These are phyloP conservation scores for Carpatolechia fugitivella DNA, from an alignment of 2,888 invertebrate genomes.

Conservation along the genomic window DNA sequence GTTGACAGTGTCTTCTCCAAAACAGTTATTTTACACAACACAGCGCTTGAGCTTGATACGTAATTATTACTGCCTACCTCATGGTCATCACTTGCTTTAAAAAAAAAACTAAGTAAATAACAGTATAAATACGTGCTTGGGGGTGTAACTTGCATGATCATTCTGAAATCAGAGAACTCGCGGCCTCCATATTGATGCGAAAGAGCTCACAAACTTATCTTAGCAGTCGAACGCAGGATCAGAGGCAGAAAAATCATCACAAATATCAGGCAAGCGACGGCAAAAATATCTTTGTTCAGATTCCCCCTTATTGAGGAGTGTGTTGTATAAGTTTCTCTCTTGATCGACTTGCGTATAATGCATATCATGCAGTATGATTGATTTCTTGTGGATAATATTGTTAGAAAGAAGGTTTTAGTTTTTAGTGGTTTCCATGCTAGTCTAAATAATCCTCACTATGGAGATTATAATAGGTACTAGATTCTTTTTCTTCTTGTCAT, in stretches of 20 bases:
- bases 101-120: background rate
- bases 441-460: too few relatives aligned
- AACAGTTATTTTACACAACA: too few relatives aligned
- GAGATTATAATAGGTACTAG: too few relatives aligned
- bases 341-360: slow-evolving; percentile 3
- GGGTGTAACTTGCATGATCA: slow-evolving; percentile 12
- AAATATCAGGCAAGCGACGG: background rate
- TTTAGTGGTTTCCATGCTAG: too few relatives aligned
- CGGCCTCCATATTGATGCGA: slow-evolving; percentile 17
- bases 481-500: too few relatives aligned
- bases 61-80: too few relatives aligned
- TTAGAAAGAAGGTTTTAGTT: too few relatives aligned
- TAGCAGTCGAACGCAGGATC: background rate
- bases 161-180: slow-evolving; percentile 14
- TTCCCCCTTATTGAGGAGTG: background rate
- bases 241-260: background rate
- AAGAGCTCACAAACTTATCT: background rate
- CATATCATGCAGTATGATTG: slow-evolving; percentile 1
- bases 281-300: background rate
- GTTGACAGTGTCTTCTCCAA: too few relatives aligned
- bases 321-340: slow-evolving; percentile 3
- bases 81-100: too few relatives aligned
- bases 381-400: background rate
- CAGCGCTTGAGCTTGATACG: too few relatives aligned
- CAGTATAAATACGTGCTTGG: slow-evolving; percentile 3